phyloP scores from a whole-genome alignment of 2,797 vertebrate species.

The Gymnoscopelus microlampas region DNA sequence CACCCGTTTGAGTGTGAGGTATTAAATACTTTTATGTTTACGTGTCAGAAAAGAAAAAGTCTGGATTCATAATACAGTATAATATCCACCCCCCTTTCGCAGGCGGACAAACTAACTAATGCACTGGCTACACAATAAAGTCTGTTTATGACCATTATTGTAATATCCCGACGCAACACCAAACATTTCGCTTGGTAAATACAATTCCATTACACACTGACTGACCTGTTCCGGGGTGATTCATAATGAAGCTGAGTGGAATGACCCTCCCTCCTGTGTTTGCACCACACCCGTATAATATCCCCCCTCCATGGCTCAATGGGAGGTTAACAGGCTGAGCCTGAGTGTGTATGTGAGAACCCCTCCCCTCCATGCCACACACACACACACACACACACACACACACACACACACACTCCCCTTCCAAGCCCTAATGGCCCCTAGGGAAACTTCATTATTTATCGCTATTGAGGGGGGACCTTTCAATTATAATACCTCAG shows the following conservation, averaged over 20 bases:
- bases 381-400: background rate
- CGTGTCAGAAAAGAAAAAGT: slow-evolving; percentile 13
- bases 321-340: slow-evolving; percentile 57
- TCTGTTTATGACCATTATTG: background rate
- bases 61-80: slow-evolving; percentile 18
- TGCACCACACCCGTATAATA: slow-evolving; percentile 53
- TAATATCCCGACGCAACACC: slow-evolving; percentile 11
- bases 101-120: too few species aligned
- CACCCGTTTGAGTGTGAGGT: too few species aligned
- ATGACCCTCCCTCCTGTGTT: slow-evolving; percentile 39
- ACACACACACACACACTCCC: slow-evolving; percentile 5
- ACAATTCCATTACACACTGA: slow-evolving; percentile 21
- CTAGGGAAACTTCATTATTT: slow-evolving; percentile 75
- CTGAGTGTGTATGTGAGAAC: slow-evolving; percentile 49
- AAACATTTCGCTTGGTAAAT: background rate
- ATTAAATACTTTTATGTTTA: too few species aligned
- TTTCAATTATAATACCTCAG: slow-evolving; percentile 73
- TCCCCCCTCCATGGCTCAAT: slow-evolving; percentile 46
- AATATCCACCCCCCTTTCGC: too few species aligned
- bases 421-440: slow-evolving; percentile 59
- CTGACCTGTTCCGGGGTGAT: slow-evolving; percentile 41
- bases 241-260: slow-evolving; percentile 53
- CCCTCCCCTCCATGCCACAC: slow-evolving; percentile 29
- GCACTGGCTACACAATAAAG: too few species aligned
- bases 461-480: slow-evolving; percentile 70